Conservation (phyloP, 2,888 invertebrate genomes). For the Masnerella sp. region DNA sequence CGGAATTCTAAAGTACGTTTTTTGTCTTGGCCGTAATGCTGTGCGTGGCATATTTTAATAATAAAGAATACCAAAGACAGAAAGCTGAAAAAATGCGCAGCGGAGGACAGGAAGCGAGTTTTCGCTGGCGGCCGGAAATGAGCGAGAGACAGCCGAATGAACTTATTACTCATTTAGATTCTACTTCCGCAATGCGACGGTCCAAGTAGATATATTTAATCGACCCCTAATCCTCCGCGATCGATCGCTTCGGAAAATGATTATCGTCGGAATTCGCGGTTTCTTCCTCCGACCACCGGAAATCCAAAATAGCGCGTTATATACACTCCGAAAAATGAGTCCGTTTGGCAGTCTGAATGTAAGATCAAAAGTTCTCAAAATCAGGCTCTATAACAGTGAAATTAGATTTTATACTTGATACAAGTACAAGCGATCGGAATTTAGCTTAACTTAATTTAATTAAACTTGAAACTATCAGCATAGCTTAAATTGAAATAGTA, state of each 20-base stretch:
- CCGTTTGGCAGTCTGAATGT: too few relatives aligned
- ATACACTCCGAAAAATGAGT: too few relatives aligned
- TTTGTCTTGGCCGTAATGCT: constrained; percentile 49
- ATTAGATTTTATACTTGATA: too few relatives aligned
- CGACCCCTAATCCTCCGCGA: constrained; percentile 38
- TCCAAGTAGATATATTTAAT: constrained; percentile 57
- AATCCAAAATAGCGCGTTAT: too few relatives aligned
- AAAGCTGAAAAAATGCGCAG: constrained; percentile 60
- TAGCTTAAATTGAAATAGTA: too few relatives aligned
- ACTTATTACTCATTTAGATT: constrained; percentile 72
- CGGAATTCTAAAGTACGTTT: constrained; percentile 50
- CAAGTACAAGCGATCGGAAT: too few relatives aligned
- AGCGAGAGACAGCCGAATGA: constrained; percentile 70
- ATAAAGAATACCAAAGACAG: constrained; percentile 63
- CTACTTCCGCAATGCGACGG: constrained; percentile 65
- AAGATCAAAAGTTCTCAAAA: too few relatives aligned
- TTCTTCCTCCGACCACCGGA: too few relatives aligned
- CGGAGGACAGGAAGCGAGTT: constrained; percentile 66
- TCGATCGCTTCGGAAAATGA: constrained; percentile 19
- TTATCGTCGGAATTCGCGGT: too few relatives aligned
- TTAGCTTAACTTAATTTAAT: too few relatives aligned
- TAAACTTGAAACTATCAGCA: too few relatives aligned
- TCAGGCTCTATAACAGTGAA: too few relatives aligned
- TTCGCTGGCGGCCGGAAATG: constrained; percentile 70
- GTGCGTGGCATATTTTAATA: constrained; percentile 65